phyloP scores from a whole-genome alignment of 2,888 invertebrate species.

The Apotomis capreana region DNA sequence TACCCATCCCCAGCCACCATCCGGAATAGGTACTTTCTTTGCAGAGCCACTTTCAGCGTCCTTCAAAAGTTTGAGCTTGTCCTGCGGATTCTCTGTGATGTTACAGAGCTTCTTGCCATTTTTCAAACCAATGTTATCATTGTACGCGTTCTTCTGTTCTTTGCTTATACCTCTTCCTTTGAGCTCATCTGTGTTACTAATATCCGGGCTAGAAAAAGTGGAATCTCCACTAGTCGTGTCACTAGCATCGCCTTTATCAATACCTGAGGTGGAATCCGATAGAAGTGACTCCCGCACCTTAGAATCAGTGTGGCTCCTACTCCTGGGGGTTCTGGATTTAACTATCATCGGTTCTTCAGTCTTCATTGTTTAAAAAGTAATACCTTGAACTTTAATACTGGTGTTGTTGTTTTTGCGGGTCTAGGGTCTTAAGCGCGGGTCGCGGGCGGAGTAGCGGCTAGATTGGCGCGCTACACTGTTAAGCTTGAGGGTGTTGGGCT shows the following conservation, averaged over 20 bases:
- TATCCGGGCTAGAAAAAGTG: conserved; percentile 69
- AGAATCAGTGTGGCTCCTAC: conserved; percentile 57
- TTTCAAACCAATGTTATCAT: conserved; percentile 41
- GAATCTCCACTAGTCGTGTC: conserved; percentile 65
- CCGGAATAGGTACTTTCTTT: conserved; percentile 85
- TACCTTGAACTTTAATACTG: conserved; percentile 72
- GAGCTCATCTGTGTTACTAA: conserved; percentile 52
- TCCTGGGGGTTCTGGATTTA: conserved; percentile 65
- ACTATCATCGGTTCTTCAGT: conserved; percentile 61
- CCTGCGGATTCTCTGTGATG: conserved; percentile 55
- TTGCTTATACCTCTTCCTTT: conserved; percentile 49
- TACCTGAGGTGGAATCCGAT: conserved; percentile 79
- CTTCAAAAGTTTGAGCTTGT: conserved; percentile 49
- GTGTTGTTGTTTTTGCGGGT: conserved; percentile 53
- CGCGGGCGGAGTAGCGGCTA: conserved; percentile 79
- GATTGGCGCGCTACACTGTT: conserved; percentile 80
- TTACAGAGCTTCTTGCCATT: conserved; percentile 51
- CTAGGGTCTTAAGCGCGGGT: conserved; percentile 84
- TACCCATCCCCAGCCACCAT: conserved; percentile 95
- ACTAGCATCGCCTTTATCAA: conserved; percentile 73
- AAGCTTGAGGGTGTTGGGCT: conserved; percentile 77
- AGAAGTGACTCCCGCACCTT: conserved; percentile 69
- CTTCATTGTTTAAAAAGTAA: conserved; percentile 66
- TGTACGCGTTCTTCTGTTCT: conserved; percentile 57
- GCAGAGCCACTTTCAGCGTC: conserved; percentile 48